Evolutionary conservation across 1,140 invertebrate genomes (phyloP), one percentile per base, ranked within the genome.

Genomic region (Notospermus geniculatus): DNA sequence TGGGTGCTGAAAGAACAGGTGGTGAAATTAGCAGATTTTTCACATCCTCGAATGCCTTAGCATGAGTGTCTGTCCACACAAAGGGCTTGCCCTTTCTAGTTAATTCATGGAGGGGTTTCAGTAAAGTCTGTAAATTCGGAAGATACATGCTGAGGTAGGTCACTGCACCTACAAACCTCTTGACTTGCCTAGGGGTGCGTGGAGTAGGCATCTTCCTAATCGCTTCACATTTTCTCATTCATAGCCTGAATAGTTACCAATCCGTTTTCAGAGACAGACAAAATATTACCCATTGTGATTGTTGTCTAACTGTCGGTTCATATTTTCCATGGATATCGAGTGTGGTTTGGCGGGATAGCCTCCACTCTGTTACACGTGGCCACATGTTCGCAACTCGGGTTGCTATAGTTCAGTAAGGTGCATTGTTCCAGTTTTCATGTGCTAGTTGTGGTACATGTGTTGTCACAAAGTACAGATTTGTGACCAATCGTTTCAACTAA

Each of bases 91-190:
- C 19, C 46, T 50, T 50, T n/a, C 25, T 5, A 9, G 25, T 50
- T 50, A 50, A 50, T n/a, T 19, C 46, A n/a, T 50, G 25, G n/a
- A 50, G 25, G 4, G 46, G 5, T n/a, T 50, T 27, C 4, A 50
- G 46, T 7, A 23, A n/a, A 7, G n/a, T n/a, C 46, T 50, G 46
- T n/a, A 50, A 50, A 5, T 27, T 50, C 9, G 46, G 46, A n/a
- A 50, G 46, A n/a, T 50, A 50, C 46, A 50, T 50, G 25, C 19
- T 50, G 4, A 50, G n/a, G n/a, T 50, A 50, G 4, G n/a, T 50
- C 5, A 50, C 46, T 7, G 46, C 46, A 23, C 46, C 46, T 27
- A 50, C 46, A 50, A 50, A 50, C 25, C 46, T 50, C n/a, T 50
- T 19, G 25, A 50, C 46, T n/a, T 50, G 46, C 25, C 19, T 5